Evolutionary conservation across 2,888 invertebrate species (phyloP).

Genomic region (Stenodera caucasica): DNA sequence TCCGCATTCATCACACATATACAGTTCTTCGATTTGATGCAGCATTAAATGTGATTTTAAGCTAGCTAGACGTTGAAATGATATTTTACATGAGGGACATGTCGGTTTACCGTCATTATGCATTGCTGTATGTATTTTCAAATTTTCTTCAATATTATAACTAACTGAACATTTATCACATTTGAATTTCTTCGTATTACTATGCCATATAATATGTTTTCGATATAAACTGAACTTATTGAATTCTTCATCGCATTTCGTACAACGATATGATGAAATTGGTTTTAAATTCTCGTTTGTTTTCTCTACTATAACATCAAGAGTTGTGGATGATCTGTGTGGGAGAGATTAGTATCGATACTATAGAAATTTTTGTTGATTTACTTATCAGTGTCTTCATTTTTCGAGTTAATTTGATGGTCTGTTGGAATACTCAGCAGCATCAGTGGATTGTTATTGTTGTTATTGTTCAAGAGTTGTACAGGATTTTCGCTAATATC

Average conservation of each 20-base stretch:
- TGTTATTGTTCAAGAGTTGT: not conserved
- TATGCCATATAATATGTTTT: conserved; percentile 48
- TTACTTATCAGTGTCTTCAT: not conserved
- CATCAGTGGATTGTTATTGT: not conserved
- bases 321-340: not conserved
- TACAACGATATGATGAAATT: conserved; percentile 36
- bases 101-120: conserved; percentile 43
- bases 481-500: not conserved
- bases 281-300: conserved; percentile 1
- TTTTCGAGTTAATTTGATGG: not conserved
- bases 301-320: not conserved
- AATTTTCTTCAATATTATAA: conserved; percentile 52
- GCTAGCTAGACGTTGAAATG: conserved; percentile 51
- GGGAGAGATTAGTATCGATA: not conserved
- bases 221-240: conserved; percentile 40
- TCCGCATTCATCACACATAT: conserved; percentile 49
- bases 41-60: conserved; percentile 52
- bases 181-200: conserved; percentile 47
- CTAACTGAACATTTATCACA: conserved; percentile 49
- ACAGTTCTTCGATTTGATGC: conserved; percentile 53
- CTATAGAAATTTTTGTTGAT: not conserved
- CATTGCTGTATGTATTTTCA: conserved; percentile 50
- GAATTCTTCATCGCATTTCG: conserved; percentile 44
- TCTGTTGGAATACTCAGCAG: not conserved
- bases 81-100: conserved; percentile 52